A percentile compares a stretch with the other conserved stretches of the same genome.
These are phyloP conservation scores for Calliphora vicina DNA, from an alignment of 1,140 invertebrate species.

Conservation along the genomic window DNA sequence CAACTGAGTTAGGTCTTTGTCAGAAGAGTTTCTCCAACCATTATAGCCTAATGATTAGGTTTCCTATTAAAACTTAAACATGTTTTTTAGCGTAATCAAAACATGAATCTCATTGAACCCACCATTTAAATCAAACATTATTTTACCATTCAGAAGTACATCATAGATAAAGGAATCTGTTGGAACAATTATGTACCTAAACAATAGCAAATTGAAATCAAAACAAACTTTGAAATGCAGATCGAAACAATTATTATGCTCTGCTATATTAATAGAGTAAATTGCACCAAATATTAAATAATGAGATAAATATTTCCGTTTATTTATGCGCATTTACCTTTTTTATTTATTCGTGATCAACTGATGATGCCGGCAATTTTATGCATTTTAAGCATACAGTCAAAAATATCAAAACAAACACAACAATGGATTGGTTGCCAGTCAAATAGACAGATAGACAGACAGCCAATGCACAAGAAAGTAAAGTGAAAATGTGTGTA, in stretches of 20 bases:
- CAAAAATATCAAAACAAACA: not conserved
- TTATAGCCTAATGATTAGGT: no score
- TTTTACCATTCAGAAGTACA: no score
- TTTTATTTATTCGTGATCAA: not conserved
- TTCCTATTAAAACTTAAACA: no score
- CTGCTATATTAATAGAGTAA: not conserved
- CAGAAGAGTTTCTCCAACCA: no score
- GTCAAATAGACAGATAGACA: not conserved
- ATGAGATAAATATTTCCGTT: not conserved
- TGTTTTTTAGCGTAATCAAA: no score
- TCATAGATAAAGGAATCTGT: no score
- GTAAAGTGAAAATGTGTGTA: not conserved
- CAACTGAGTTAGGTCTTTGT: no score
- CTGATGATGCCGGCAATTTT: slow-evolving; percentile 12
- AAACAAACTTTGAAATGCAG: slow-evolving; percentile 22
- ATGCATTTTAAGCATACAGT: not conserved
- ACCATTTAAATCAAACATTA: no score
- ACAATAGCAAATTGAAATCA: not conserved
- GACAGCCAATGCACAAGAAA: no score
- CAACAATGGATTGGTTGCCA: not conserved
- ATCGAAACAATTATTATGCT: slow-evolving; percentile 22
- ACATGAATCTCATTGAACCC: no score
- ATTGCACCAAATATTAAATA: not conserved
- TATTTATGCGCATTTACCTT: not conserved
- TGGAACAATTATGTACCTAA: no score